These are phyloP conservation scores for Sanderia malayensis DNA, from an alignment of 30 jellyfish, hydroid and myxozoan species.

Conservation along the genomic window DNA sequence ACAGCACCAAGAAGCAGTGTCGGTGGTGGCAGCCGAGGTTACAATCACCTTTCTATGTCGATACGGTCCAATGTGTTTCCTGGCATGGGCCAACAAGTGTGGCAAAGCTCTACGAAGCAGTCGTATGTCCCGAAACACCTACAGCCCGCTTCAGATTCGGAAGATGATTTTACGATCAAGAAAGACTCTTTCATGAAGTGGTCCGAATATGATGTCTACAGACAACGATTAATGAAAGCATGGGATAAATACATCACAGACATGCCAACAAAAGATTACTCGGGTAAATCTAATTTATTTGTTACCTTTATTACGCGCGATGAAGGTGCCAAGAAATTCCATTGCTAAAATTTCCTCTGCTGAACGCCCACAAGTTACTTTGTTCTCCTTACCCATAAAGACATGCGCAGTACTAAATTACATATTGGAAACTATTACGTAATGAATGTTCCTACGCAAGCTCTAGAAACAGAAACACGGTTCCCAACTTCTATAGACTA, in stretches of 20 bases:
- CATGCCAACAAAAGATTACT: conserved; percentile 39
- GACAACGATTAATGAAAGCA: conserved; percentile 63
- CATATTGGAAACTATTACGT: no score
- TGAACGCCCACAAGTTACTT: no score
- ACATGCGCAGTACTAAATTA: no score
- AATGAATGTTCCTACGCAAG: no score
- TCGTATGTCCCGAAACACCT: conserved; percentile 7
- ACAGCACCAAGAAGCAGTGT: conserved; percentile 3
- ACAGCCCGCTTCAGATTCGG: conserved; percentile 23
- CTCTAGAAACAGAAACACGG: no score
- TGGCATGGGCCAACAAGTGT: conserved; percentile 50
- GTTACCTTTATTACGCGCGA: no score
- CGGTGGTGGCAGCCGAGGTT: neutral
- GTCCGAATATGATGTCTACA: conserved; percentile 76
- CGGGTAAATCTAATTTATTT: conserved; percentile 15
- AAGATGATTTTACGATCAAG: conserved; percentile 16
- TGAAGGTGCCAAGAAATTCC: no score
- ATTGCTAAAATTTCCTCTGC: no score
- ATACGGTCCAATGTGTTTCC: conserved; percentile 66
- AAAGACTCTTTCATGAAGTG: conserved; percentile 67
- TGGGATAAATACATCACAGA: conserved; percentile 60
- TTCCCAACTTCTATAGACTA: no score
- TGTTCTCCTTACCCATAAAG: no score
- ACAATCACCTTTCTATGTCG: conserved; percentile 46
- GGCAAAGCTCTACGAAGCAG: conserved; percentile 53